Conservation (phyloP, 2,888 invertebrate genomes). For the Ceriagrion tenellum region DNA sequence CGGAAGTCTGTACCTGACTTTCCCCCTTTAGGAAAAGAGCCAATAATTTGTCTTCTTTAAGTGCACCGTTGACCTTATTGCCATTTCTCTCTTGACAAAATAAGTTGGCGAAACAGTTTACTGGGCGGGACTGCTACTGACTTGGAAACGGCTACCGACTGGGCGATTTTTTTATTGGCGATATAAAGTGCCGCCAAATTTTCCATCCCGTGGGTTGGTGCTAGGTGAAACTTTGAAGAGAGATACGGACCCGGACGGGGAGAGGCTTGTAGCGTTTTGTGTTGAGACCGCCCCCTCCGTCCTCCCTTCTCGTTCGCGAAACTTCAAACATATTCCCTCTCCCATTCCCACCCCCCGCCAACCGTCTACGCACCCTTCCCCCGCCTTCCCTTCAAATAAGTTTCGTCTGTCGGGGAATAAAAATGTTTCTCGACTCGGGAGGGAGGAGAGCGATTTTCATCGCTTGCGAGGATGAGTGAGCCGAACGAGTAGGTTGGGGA, state of each 20-base stretch:
- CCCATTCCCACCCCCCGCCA: background rate
- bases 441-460: background rate
- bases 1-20: background rate
- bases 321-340: background rate
- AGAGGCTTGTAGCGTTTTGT: background rate
- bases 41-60: background rate
- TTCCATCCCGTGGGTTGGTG: background rate
- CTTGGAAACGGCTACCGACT: background rate
- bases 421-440: background rate
- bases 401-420: background rate
- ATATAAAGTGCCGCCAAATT: background rate
- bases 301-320: background rate
- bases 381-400: background rate
- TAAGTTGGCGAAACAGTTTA: background rate
- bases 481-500: background rate
- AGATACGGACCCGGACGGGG: background rate
- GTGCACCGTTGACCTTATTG: background rate
- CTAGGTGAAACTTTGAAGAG: background rate
- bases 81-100: background rate
- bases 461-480: slow-evolving; percentile 2
- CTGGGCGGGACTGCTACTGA: background rate
- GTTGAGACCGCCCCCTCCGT: background rate
- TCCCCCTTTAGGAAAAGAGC: background rate
- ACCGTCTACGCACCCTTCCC: background rate
- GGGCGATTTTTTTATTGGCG: background rate